These are phyloP conservation scores for Oncorhynchus tshawytscha DNA, from an alignment of 2,113 vertebrate genomes.

Conservation along the genomic window DNA sequence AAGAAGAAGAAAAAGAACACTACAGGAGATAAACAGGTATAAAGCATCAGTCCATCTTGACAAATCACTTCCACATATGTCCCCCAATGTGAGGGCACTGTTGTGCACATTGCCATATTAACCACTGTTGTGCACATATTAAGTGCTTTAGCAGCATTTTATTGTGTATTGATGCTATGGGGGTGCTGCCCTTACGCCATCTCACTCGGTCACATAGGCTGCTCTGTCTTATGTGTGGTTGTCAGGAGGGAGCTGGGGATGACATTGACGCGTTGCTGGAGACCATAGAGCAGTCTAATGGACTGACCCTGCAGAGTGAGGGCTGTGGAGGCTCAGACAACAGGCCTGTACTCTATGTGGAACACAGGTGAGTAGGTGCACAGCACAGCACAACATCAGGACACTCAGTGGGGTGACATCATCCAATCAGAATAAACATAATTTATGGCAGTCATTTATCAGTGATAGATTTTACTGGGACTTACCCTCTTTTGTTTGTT, in stretches of 20 bases:
- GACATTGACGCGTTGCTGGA: constrained; percentile 87
- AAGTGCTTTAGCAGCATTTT: background rate
- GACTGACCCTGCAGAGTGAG: constrained; percentile 68
- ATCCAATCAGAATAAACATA: constrained; percentile 2
- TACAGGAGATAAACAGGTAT: constrained; percentile 75
- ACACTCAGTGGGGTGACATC: background rate
- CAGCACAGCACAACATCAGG: background rate
- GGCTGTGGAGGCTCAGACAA: constrained; percentile 54
- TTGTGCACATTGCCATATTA: no score
- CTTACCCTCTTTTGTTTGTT: constrained; percentile 18
- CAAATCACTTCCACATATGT: background rate
- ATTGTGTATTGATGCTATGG: background rate
- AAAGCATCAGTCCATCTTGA: background rate
- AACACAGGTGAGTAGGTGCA: constrained; percentile 82
- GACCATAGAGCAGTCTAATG: constrained; percentile 77
- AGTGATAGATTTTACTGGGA: constrained; percentile 9
- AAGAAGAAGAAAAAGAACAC: constrained; percentile 79
- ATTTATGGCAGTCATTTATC: constrained; percentile 21
- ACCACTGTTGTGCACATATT: no score
- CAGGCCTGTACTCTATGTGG: constrained; percentile 83
- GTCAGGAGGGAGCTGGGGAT: constrained; percentile 69
- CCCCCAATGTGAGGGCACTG: background rate
- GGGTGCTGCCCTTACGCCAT: background rate
- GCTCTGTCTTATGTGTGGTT: constrained; percentile 4
- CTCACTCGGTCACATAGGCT: background rate